A percentile compares a stretch with the other conserved stretches of the same genome.
Evolutionary conservation across 2,113 vertebrate species (phyloP).

Genomic region (Terrapene triunguis): DNA sequence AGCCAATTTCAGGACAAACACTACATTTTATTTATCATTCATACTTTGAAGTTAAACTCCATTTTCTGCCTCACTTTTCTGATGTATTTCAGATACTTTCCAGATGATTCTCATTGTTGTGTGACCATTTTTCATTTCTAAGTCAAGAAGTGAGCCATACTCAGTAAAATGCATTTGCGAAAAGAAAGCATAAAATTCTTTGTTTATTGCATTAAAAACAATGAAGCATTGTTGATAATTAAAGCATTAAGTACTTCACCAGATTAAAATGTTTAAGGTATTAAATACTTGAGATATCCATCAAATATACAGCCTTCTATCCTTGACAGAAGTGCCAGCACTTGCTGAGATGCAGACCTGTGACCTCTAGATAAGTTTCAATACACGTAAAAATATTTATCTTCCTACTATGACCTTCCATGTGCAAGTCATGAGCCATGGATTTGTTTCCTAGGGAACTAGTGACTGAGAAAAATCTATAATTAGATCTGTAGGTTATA

Average conservation of each 20-base stretch:
- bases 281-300: slow-evolving; percentile 23
- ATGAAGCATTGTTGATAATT: not conserved
- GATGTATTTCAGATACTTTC: not conserved
- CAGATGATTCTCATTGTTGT: not conserved
- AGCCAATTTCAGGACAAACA: not conserved
- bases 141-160: not conserved
- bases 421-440: slow-evolving; percentile 76
- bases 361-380: slow-evolving; percentile 83
- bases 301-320: slow-evolving; percentile 44
- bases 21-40: not conserved
- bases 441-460: slow-evolving; percentile 86
- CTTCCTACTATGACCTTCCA: slow-evolving; percentile 81
- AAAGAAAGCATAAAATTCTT: not conserved
- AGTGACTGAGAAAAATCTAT: slow-evolving; percentile 84
- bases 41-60: not conserved
- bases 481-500: slow-evolving; percentile 85
- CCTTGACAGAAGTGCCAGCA: slow-evolving; percentile 56
- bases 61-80: not conserved
- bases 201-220: not conserved
- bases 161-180: not conserved
- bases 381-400: slow-evolving; percentile 79
- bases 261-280: slow-evolving; percentile 13
- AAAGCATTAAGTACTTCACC: not conserved
- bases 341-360: slow-evolving; percentile 75
- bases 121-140: not conserved